Conservation (phyloP, 2,888 invertebrate genomes). For the Phengaris arion region DNA sequence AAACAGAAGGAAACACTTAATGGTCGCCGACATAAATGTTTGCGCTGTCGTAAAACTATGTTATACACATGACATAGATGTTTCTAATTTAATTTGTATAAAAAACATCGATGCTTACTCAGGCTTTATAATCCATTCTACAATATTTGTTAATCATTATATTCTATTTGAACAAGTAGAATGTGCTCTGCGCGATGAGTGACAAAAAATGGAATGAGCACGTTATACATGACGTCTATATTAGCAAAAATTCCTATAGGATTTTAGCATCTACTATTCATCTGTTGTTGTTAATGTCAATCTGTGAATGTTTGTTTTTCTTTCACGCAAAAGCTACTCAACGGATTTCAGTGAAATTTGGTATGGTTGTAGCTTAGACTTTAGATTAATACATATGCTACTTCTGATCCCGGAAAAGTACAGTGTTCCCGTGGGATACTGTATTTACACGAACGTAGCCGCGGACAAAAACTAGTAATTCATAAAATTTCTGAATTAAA, state of each 20-base stretch:
- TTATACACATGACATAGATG: slow-evolving; percentile 8
- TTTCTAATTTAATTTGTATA: slow-evolving; percentile 5
- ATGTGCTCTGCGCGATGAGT: not conserved
- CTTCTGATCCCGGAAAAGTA: too few species aligned
- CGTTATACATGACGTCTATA: not conserved
- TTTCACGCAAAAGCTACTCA: too few species aligned
- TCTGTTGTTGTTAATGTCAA: too few species aligned
- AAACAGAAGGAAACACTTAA: slow-evolving; percentile 37
- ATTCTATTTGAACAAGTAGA: not conserved
- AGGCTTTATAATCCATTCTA: not conserved
- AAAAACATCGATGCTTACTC: not conserved
- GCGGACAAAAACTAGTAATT: too few species aligned
- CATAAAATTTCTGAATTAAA: too few species aligned
- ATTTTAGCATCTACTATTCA: not conserved
- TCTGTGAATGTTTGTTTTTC: too few species aligned
- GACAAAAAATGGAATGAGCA: not conserved
- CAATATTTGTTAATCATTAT: not conserved
- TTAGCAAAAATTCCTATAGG: not conserved
- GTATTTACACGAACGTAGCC: too few species aligned
- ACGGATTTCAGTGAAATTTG: too few species aligned
- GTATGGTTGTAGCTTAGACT: too few species aligned
- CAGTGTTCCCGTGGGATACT: too few species aligned
- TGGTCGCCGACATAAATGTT: slow-evolving; percentile 30
- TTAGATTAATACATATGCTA: not conserved
- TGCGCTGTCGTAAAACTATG: slow-evolving; percentile 17